phyloP scores from a whole-genome alignment of 2,113 vertebrate species.

The Asarcornis scutulata region DNA sequence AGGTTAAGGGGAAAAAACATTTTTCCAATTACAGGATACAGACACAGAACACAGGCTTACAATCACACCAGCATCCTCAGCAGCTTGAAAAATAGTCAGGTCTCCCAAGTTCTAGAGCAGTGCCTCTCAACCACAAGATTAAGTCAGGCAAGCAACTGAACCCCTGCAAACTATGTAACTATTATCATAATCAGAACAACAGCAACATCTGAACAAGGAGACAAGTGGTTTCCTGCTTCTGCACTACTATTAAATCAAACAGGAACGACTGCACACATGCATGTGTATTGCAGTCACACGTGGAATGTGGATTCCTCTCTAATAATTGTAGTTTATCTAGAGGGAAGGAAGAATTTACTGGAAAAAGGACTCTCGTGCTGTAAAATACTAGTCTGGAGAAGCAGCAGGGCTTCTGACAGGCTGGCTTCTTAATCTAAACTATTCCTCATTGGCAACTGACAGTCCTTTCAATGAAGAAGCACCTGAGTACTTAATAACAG shows the following conservation, averaged over 20 bases:
- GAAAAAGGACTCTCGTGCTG: neutral
- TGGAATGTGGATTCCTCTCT: neutral
- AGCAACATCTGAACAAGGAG: neutral
- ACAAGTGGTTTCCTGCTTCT: neutral
- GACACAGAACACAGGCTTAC: neutral
- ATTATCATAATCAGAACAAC: neutral
- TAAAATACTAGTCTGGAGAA: neutral
- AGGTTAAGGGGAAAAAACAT: neutral
- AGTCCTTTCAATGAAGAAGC: conserved; percentile 56
- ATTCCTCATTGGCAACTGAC: conserved; percentile 60
- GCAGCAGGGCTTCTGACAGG: conserved; percentile 25
- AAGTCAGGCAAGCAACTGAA: neutral
- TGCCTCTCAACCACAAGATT: neutral
- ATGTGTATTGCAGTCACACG: neutral
- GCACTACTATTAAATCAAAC: neutral
- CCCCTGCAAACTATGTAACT: neutral
- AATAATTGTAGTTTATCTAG: neutral
- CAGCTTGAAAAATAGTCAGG: neutral
- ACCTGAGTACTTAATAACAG: conserved; percentile 70
- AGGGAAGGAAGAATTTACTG: neutral
- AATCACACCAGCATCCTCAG: neutral
- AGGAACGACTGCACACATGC: neutral
- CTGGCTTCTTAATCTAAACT: neutral
- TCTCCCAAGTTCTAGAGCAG: neutral
- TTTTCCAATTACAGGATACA: neutral